Evolutionary conservation across 2,113 vertebrate species (phyloP).

Genomic region (Chunga burmeisteri): DNA sequence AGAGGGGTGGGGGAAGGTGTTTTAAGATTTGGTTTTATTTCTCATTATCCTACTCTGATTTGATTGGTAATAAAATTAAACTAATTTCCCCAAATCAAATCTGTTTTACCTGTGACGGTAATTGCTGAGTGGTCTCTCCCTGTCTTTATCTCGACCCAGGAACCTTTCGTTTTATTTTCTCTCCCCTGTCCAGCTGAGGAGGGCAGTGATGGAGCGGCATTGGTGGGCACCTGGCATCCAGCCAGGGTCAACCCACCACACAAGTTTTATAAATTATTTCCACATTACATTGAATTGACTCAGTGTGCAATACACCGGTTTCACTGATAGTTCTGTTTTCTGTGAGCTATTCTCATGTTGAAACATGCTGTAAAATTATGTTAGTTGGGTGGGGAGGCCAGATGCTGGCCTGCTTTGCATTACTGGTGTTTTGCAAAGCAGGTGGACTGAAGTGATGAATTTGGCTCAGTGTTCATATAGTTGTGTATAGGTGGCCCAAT

Average conservation of each 20-base stretch:
- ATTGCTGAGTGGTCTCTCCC: not conserved
- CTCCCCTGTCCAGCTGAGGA: not conserved
- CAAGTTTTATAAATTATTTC: not conserved
- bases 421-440: not conserved
- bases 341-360: not conserved
- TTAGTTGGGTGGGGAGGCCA: not conserved
- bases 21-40: not conserved
- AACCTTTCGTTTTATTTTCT: not conserved
- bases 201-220: not conserved
- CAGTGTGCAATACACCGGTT: not conserved
- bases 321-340: not conserved
- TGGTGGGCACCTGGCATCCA: not conserved
- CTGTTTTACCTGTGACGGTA: not conserved
- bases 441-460: not conserved
- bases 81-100: not conserved
- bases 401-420: not conserved
- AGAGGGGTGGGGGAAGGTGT: fast-evolving
- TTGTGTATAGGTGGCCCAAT: not conserved
- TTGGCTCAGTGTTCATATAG: not conserved
- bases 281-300: not conserved
- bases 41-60: not conserved
- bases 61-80: not conserved
- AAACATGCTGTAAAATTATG: not conserved
- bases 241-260: not conserved
- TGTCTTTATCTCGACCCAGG: not conserved